Percentiles rank a stretch among this genome's conserved stretches.
Evolutionary conservation across 2,113 vertebrate genomes (phyloP).

Genomic region (Lophochroa leadbeateri): DNA sequence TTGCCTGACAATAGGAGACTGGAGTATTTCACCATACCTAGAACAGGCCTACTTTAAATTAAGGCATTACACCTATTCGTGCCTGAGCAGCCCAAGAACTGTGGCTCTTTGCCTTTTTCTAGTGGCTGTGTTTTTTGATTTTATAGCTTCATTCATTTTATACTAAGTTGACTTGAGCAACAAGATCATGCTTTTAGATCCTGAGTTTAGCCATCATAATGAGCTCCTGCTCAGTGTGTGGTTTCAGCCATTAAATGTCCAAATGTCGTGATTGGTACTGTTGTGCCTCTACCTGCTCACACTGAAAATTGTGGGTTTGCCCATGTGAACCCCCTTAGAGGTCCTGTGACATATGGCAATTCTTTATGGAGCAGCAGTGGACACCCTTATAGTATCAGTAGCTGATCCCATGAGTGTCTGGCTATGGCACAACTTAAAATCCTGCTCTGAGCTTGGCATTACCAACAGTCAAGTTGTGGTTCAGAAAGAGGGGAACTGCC

Average conservation of each 20-base stretch:
- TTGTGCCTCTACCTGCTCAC: background rate
- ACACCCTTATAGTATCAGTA: background rate
- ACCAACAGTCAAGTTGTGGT: background rate
- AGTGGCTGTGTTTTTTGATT: accelerated
- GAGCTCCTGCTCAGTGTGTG: background rate
- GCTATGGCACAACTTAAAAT: background rate
- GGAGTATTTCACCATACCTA: background rate
- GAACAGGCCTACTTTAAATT: background rate
- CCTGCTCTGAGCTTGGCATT: background rate
- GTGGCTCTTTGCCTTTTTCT: background rate
- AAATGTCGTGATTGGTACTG: background rate
- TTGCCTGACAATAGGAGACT: background rate
- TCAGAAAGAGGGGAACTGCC: background rate
- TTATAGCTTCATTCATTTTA: background rate
- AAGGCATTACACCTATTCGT: background rate
- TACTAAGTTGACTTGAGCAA: background rate
- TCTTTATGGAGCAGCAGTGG: background rate
- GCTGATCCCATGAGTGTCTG: no score
- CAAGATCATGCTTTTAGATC: background rate
- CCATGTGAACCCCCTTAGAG: background rate
- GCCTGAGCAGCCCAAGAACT: background rate
- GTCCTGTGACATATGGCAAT: background rate
- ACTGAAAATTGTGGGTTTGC: background rate
- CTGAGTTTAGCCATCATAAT: background rate
- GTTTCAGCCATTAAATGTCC: background rate